A percentile compares a stretch with the other conserved stretches of the same genome.
Conservation (phyloP, 2,888 invertebrate species). For the Luffia ferchaultella region DNA sequence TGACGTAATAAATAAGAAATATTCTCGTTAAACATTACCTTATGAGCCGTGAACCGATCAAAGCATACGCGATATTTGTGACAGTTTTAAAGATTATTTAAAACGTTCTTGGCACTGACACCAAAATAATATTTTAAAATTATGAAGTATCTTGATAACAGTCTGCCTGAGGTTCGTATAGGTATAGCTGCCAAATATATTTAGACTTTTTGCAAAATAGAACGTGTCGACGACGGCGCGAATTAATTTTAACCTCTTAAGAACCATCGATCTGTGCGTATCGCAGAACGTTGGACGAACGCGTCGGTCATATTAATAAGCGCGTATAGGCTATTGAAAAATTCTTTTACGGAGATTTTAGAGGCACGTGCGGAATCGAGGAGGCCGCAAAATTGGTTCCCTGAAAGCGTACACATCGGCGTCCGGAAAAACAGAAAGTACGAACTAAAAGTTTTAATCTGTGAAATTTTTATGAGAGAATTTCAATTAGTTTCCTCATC, state of each 20-base stretch:
- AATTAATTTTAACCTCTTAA: not conserved
- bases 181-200: not conserved
- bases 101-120: not conserved
- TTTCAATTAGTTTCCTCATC: no score
- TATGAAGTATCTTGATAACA: not conserved
- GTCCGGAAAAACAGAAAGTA: no score
- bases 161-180: not conserved
- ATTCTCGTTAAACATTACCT: not conserved
- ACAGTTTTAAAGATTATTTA: not conserved
- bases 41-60: not conserved
- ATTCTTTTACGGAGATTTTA: no score
- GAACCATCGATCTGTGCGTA: not conserved
- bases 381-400: no score
- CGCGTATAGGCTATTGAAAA: no score
- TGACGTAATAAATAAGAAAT: not conserved
- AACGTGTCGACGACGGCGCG: not conserved
- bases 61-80: not conserved
- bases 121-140: not conserved
- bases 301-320: not conserved
- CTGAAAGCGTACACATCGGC: no score
- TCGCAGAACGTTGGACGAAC: not conserved
- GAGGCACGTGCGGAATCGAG: no score
- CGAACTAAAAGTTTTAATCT: no score
- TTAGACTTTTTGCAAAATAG: no score
- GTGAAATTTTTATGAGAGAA: no score